A percentile compares a stretch with the other conserved stretches of the same genome.
Evolutionary conservation across 2,113 vertebrate species (phyloP).

Genomic region (Illadopsis cleaveri): DNA sequence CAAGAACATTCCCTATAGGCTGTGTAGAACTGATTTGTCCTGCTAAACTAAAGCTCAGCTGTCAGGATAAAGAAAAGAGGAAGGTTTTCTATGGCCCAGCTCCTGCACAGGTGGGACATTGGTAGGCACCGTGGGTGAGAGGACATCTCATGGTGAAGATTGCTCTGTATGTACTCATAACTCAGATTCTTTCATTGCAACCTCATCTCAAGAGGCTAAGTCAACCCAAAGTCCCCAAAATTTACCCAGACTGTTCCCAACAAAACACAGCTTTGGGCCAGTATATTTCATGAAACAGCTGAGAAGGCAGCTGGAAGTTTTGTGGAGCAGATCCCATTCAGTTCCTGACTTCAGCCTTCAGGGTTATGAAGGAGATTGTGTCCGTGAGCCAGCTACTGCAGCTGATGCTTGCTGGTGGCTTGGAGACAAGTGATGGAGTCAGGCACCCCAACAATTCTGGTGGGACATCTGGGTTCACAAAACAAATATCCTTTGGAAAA

Average conservation of each 20-base stretch:
- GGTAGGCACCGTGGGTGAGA: neutral
- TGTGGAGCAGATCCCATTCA: neutral
- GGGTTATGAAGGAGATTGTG: fast-evolving
- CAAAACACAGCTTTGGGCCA: neutral
- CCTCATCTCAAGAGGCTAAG: neutral
- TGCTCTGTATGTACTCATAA: neutral
- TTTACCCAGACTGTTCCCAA: neutral
- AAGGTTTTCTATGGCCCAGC: neutral
- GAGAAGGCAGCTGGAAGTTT: neutral
- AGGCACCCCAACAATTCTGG: neutral
- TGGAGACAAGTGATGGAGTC: neutral
- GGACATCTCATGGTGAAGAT: neutral
- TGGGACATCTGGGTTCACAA: neutral
- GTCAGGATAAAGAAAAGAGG: neutral
- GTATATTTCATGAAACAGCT: neutral
- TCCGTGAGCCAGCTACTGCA: neutral
- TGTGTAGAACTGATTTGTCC: neutral
- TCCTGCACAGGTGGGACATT: neutral
- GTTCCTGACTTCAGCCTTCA: neutral
- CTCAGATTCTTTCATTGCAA: neutral
- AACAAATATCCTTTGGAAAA: neutral
- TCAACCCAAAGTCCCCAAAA: neutral
- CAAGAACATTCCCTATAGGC: neutral
- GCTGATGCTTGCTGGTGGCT: neutral
- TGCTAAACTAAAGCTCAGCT: neutral